Evolutionary conservation across 2,888 invertebrate genomes (phyloP), one percentile per base, ranked within the genome.

Genomic region (Polymixis lichenea): DNA sequence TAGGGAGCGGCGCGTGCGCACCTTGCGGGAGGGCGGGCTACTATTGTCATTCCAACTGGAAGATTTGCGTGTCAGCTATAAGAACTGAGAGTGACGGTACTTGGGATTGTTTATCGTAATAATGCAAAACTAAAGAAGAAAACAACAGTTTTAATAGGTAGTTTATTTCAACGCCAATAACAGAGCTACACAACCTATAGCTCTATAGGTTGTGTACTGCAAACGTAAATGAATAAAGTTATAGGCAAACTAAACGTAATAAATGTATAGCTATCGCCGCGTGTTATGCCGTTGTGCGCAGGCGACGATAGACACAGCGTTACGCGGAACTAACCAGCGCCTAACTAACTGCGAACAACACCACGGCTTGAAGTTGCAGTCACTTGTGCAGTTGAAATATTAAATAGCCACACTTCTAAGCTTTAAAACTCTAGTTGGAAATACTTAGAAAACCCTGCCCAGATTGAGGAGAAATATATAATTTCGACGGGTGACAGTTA

Each of bases 1-100:
- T 73, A 74, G 3, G 60, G 51, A 69, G 60, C 2, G 43, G 80
- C 72, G 77, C 75, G 43, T 32, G 77, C 85, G 85, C 80, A 70
- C 43, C 53, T 15, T 17, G 28, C 38, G 17, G n/a, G n/a, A 2
- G 22, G 3, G n/a, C 17, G 17, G 6, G 5, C 43, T 38, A 28
- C 7, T 51, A 8, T 11, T 43, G 38, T n/a, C 13, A 25, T 53
- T 32, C 43, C 19, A 46, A 79, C 15, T 19, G 19, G 32, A 8
- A 38, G 46, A 17, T 53, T 53, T 15, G 17, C 32, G 6, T 15
- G 58, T 4, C n/a, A 22, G 7, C 58, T 61, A 53, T 72, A 49
- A 55, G 32, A 28, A 51, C 38, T 25, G 1, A 38, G 15, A 28
- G 17, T 38, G 25, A 55, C 19, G 11, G 53, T 11, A n/a, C 7